Percentiles rank a stretch among this genome's conserved stretches.
These are phyloP conservation scores for Platynereis dumerilii DNA, from an alignment of 2,888 invertebrate genomes.

Conservation along the genomic window DNA sequence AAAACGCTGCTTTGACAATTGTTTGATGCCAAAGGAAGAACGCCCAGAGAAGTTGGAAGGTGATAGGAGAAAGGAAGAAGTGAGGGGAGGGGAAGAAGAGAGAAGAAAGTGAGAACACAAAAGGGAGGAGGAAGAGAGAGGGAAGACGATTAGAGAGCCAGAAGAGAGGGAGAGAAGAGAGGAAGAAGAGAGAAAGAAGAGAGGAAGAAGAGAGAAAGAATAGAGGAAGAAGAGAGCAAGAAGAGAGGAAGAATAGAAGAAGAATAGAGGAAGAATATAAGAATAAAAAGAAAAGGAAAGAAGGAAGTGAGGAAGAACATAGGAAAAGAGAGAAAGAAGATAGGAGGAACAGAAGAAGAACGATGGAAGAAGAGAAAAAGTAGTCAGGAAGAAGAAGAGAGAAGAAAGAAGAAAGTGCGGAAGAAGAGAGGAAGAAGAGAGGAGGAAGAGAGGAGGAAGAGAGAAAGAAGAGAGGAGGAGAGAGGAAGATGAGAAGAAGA, in stretches of 20 bases:
- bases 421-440: slow-evolving; percentile 2
- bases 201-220: neutral
- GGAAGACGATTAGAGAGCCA: neutral
- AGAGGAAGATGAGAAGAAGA: too few species aligned
- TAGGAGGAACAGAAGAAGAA: too few species aligned
- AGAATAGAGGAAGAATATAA: too few species aligned
- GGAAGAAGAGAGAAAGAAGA: neutral
- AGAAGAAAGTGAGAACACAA: too few species aligned
- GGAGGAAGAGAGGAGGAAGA: neutral
- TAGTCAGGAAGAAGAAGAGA: neutral
- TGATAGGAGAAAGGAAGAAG: too few species aligned
- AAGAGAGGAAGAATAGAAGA: too few species aligned
- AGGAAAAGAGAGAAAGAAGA: too few species aligned
- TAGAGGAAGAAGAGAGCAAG: too few species aligned
- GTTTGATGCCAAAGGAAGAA: too few species aligned
- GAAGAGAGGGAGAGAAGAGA: neutral
- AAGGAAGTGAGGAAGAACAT: neutral
- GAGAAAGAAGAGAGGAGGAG: neutral
- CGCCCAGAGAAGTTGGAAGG: too few species aligned
- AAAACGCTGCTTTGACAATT: too few species aligned
- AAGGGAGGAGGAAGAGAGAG: neutral
- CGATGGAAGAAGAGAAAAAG: neutral
- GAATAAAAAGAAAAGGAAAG: neutral
- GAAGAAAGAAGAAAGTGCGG: too few species aligned
- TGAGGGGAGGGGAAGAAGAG: neutral